Evolutionary conservation across 2,797 vertebrate species (phyloP).

Genomic region (Coregonus suidteri): DNA sequence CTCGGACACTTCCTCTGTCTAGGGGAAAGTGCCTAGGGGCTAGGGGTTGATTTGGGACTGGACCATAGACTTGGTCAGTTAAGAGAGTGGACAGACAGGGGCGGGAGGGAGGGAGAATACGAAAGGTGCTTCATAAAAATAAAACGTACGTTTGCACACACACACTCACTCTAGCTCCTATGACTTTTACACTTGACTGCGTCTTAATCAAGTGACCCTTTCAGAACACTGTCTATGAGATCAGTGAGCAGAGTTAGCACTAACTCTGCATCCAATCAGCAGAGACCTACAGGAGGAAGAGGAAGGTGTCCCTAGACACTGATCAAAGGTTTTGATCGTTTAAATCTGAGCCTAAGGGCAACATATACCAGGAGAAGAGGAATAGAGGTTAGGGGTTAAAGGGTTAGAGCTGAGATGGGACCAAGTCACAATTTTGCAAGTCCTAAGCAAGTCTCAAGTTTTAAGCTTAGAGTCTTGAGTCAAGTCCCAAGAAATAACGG

Average conservation of each 20-base stretch:
- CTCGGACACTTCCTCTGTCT: neutral
- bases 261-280: conserved; percentile 9
- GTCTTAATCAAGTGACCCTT: conserved; percentile 27
- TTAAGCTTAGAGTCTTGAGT: no score
- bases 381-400: neutral
- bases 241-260: neutral
- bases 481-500: no score
- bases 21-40: neutral
- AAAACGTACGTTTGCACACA: conserved; percentile 19
- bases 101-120: conserved; percentile 23
- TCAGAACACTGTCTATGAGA: neutral
- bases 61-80: conserved; percentile 25
- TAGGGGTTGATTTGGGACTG: neutral
- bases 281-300: conserved; percentile 3
- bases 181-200: conserved; percentile 11
- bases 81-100: conserved; percentile 11
- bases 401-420: neutral
- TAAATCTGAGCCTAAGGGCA: neutral
- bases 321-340: neutral
- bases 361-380: neutral
- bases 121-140: conserved; percentile 51
- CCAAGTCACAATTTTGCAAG: no score
- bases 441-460: no score
- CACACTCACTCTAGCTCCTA: conserved; percentile 32
- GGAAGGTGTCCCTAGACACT: neutral